Percentiles rank a stretch among this genome's conserved stretches.
These are phyloP conservation scores for Hippocampus zosterae DNA, from an alignment of 2,113 vertebrate genomes.

Conservation along the genomic window DNA sequence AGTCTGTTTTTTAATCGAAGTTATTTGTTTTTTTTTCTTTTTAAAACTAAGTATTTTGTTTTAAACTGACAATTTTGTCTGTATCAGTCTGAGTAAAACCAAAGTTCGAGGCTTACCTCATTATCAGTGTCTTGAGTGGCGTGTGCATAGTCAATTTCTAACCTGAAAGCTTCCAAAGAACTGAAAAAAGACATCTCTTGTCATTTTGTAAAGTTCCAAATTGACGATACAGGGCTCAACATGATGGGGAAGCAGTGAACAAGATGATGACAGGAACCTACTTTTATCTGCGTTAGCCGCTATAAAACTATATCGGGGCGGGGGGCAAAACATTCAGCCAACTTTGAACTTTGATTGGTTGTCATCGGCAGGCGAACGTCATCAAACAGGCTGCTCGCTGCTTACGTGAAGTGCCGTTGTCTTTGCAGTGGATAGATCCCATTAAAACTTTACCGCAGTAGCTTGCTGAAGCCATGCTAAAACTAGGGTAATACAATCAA, in stretches of 20 bases:
- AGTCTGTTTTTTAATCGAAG: too few relatives aligned
- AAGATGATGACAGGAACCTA: not conserved
- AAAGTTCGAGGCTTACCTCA: constrained; percentile 9
- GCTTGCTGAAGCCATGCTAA: constrained; percentile 65
- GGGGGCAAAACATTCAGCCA: not conserved
- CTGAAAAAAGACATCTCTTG: not conserved
- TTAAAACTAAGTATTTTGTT: too few relatives aligned
- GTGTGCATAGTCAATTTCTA: constrained; percentile 5
- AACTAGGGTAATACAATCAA: constrained; percentile 73
- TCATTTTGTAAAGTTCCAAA: not conserved
- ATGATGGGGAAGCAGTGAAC: too few relatives aligned
- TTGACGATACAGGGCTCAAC: not conserved
- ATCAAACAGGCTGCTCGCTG: constrained; percentile 19
- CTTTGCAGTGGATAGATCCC: constrained; percentile 52
- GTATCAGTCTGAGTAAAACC: not conserved
- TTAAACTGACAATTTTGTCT: not conserved
- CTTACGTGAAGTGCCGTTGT: constrained; percentile 17
- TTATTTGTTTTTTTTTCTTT: not conserved
- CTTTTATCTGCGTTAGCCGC: too few relatives aligned
- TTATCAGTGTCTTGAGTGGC: constrained; percentile 29
- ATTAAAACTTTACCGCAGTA: constrained; percentile 59
- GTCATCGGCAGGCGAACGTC: constrained; percentile 28
- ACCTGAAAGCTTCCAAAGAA: too few relatives aligned
- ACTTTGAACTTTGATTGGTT: constrained; percentile 27
- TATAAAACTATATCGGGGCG: too few relatives aligned